Evolutionary conservation across 2,797 vertebrate genomes (phyloP).

Genomic region (Mormyrops attenuatus): DNA sequence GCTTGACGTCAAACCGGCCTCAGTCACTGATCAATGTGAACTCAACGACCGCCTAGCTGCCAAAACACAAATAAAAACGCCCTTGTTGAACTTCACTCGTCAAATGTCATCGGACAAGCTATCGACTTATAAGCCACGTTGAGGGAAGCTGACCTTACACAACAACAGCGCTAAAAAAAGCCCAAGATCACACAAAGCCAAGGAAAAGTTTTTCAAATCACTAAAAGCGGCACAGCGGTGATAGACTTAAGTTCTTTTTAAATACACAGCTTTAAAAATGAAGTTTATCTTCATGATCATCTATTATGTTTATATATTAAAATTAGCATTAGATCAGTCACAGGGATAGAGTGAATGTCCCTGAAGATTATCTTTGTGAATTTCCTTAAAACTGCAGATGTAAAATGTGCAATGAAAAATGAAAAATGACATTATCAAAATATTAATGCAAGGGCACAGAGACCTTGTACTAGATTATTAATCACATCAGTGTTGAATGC

Average conservation of each 20-base stretch:
- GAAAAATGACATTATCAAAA: background rate
- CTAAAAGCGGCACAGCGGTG: background rate
- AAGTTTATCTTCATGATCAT: background rate
- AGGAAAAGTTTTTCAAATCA: background rate
- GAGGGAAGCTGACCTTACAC: background rate
- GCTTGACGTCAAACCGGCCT: background rate
- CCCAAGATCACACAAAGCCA: background rate
- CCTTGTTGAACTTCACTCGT: background rate
- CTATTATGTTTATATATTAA: background rate
- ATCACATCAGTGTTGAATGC: background rate
- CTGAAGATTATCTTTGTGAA: background rate
- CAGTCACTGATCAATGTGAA: slow-evolving; percentile 4
- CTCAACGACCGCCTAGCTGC: background rate
- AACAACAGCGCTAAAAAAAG: background rate
- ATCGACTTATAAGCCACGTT: background rate
- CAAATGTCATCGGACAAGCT: slow-evolving; percentile 6
- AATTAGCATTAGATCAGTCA: background rate
- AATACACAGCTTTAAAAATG: background rate
- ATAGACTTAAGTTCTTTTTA: background rate
- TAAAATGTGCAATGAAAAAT: background rate
- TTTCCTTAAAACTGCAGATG: background rate
- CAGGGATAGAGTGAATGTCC: background rate
- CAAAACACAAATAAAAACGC: background rate
- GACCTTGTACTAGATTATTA: background rate
- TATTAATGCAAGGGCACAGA: slow-evolving; percentile 1